A percentile compares a stretch with the other conserved stretches of the same genome.
Evolutionary conservation across 2,888 invertebrate genomes (phyloP).

Genomic region (Athetis lepigone): DNA sequence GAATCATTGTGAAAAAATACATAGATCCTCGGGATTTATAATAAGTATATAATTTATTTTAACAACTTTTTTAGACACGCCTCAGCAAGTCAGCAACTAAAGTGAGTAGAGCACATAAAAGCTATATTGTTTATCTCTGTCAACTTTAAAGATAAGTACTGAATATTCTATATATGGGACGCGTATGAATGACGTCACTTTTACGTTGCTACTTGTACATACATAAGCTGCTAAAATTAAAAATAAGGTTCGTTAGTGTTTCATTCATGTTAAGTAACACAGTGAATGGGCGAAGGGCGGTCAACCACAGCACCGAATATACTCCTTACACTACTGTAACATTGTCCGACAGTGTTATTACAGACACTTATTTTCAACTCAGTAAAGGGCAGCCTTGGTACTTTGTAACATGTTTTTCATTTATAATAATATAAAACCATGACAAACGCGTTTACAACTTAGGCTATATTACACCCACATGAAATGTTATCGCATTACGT

Average conservation of each 20-base stretch:
- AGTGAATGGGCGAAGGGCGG: constrained; percentile 61
- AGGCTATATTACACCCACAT: constrained; percentile 38
- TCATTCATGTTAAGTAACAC: constrained; percentile 72
- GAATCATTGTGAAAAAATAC: constrained; percentile 6
- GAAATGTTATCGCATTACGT: constrained; percentile 44
- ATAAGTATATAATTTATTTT: constrained; percentile 2
- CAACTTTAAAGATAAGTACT: constrained; percentile 10
- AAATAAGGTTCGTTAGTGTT: constrained; percentile 73
- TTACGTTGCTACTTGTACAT: constrained; percentile 23
- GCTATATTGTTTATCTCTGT: constrained; percentile 7
- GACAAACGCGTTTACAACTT: constrained; percentile 33
- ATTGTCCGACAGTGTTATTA: constrained; percentile 46
- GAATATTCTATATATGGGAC: constrained; percentile 14
- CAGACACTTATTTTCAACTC: constrained; percentile 39
- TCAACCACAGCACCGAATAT: constrained; percentile 48
- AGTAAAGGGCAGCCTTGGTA: constrained; percentile 21
- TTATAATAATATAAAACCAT: constrained; percentile 30
- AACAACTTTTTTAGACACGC: constrained; percentile 6
- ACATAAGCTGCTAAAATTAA: constrained; percentile 45
- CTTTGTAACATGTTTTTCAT: constrained; percentile 31
- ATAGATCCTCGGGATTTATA: constrained; percentile 4
- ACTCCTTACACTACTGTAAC: constrained; percentile 39
- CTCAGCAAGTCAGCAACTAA: constrained; percentile 5
- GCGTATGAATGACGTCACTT: constrained; percentile 43
- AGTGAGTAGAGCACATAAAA: constrained; percentile 11